These are phyloP conservation scores for Sebastes flavidus DNA, from an alignment of 2,797 vertebrate genomes.

Conservation along the genomic window DNA sequence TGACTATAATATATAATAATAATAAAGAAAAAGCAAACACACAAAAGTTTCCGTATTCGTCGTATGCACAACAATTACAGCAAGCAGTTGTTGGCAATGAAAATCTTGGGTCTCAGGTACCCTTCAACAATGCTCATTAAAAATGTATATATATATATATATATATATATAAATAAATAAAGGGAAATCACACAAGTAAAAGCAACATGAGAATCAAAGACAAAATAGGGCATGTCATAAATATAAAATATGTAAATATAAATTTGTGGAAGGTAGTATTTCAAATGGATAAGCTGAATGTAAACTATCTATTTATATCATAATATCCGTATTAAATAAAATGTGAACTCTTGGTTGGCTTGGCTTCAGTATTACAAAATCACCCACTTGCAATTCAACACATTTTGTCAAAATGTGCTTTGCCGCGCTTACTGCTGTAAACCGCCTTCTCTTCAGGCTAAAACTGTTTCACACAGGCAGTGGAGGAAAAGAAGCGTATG, in stretches of 20 bases:
- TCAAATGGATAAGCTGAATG: no score
- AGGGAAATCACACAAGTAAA: no score
- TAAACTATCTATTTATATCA: neutral
- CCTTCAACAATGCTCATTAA: no score
- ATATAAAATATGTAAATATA: no score
- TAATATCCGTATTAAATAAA: slow-evolving; percentile 8
- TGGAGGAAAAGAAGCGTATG: slow-evolving; percentile 25
- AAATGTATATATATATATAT: no score
- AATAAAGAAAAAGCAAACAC: neutral
- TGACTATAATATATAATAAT: neutral
- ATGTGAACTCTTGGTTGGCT: slow-evolving; percentile 3
- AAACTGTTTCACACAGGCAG: slow-evolving; percentile 39
- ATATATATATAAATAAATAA: no score
- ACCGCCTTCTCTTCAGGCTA: slow-evolving; percentile 39
- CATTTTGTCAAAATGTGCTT: slow-evolving; percentile 29
- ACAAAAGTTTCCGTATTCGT: neutral
- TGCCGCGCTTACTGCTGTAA: slow-evolving; percentile 16
- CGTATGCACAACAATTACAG: no score
- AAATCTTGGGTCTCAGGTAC: no score
- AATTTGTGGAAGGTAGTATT: no score
- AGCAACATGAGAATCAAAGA: no score
- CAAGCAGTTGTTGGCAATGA: no score
- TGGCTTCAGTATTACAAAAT: slow-evolving; percentile 9
- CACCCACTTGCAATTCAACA: slow-evolving; percentile 29
- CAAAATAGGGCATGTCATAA: no score